Conservation (phyloP, 2,888 invertebrate species). For the Calliphora vomitoria region DNA sequence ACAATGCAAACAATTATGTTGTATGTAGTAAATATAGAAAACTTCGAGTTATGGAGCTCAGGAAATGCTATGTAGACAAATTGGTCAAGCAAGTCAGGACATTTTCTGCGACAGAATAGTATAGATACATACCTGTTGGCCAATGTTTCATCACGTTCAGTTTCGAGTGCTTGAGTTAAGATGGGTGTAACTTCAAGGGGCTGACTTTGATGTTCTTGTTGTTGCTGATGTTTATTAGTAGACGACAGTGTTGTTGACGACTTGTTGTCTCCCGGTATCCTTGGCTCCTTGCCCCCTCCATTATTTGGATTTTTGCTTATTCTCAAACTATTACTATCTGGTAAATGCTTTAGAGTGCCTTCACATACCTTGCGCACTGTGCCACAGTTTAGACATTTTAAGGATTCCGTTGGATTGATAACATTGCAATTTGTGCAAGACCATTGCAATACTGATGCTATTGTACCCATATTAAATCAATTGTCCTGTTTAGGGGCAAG, state of each 20-base stretch:
- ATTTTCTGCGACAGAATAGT: background rate
- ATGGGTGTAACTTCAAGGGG: conserved; percentile 46
- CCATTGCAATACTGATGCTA: conserved; percentile 97
- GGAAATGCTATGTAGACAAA: conserved; percentile 9
- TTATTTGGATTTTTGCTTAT: conserved; percentile 54
- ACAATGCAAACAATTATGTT: background rate
- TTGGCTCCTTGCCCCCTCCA: conserved; percentile 57
- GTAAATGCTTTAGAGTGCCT: conserved; percentile 60
- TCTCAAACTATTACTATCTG: conserved; percentile 60
- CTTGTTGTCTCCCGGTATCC: conserved; percentile 65
- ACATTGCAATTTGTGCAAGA: conserved; percentile 94
- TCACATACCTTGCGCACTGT: conserved; percentile 86
- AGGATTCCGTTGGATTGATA: conserved; percentile 94
- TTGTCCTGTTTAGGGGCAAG: conserved; percentile 19
- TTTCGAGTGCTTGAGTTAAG: conserved; percentile 47
- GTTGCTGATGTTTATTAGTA: conserved; percentile 73
- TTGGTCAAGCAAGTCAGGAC: background rate
- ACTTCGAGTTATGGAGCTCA: background rate
- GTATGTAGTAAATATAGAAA: background rate
- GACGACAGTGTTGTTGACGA: conserved; percentile 75
- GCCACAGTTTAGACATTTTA: conserved; percentile 93
- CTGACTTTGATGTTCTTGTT: conserved; percentile 69
- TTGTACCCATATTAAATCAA: conserved; percentile 90
- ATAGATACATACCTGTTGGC: conserved; percentile 72
- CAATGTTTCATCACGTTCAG: conserved; percentile 62